These are phyloP conservation scores for Helogale parvula DNA, from an alignment of 2,113 vertebrate genomes.

Conservation along the genomic window DNA sequence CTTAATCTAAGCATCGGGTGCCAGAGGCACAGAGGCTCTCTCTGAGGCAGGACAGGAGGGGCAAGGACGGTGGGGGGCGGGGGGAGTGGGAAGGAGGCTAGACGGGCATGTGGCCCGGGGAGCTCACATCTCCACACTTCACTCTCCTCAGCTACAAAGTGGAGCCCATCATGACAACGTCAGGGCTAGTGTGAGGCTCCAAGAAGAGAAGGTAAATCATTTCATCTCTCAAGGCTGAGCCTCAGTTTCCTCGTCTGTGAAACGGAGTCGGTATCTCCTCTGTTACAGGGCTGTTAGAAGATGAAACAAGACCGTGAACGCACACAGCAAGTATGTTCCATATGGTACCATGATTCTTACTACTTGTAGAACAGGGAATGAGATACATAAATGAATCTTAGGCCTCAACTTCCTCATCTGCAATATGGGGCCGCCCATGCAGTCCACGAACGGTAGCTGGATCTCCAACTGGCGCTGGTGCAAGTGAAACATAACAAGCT, in stretches of 20 bases:
- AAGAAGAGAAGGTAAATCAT: background rate
- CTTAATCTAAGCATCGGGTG: background rate
- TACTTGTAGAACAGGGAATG: background rate
- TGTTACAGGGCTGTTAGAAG: background rate
- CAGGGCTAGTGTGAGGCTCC: background rate
- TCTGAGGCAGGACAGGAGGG: background rate
- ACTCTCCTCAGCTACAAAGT: background rate
- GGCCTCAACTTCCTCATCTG: background rate
- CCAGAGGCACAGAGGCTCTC: background rate
- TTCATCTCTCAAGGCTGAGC: background rate
- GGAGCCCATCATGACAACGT: background rate
- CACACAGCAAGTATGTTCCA: background rate
- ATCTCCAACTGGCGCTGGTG: background rate
- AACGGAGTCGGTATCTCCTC: background rate
- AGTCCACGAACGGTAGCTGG: background rate
- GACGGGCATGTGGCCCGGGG: background rate
- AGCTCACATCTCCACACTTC: background rate
- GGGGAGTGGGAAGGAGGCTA: background rate
- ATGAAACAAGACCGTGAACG: background rate
- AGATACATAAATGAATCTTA: background rate
- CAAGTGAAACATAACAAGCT: background rate
- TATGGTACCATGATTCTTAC: background rate
- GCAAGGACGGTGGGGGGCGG: background rate
- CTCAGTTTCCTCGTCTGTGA: slow-evolving; percentile 17
- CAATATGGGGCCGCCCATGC: background rate